Percentiles rank a stretch among this genome's conserved stretches.
These are phyloP conservation scores for Eolophus roseicapilla DNA, from an alignment of 2,113 vertebrate species.

Conservation along the genomic window DNA sequence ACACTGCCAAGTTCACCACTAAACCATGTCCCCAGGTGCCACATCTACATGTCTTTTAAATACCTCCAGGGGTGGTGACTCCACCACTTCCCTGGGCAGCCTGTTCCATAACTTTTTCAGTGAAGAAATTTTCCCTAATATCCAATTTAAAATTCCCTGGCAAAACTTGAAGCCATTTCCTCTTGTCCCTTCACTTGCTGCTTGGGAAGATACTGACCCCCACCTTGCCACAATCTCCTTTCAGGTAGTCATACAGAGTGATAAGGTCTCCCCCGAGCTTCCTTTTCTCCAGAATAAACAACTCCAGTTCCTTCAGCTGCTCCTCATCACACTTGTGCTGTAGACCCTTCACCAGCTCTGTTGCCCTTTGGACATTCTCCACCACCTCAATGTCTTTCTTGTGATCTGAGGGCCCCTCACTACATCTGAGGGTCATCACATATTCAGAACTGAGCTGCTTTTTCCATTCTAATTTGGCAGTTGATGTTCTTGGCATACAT, in stretches of 20 bases:
- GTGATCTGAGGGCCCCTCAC: neutral
- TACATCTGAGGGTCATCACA: neutral
- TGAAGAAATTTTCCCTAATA: neutral
- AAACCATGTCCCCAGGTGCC: neutral
- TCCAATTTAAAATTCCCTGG: neutral
- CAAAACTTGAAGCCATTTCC: neutral
- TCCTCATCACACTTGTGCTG: neutral
- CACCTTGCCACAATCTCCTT: neutral
- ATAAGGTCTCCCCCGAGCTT: neutral
- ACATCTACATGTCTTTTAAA: neutral
- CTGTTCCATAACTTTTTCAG: neutral
- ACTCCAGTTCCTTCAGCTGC: accelerated
- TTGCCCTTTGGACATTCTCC: neutral
- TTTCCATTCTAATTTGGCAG: neutral
- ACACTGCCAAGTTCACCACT: neutral
- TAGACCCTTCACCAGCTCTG: neutral
- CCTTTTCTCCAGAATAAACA: neutral
- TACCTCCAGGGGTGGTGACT: neutral
- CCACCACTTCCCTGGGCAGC: neutral
- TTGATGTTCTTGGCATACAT: neutral
- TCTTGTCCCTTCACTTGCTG: neutral
- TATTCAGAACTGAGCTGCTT: neutral
- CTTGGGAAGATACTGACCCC: accelerated
- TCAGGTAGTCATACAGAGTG: neutral
- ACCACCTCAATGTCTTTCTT: neutral